Percentiles rank a stretch among this genome's conserved stretches.
Evolutionary conservation across 2,797 vertebrate species (phyloP).

Genomic region (Falco columbarius): DNA sequence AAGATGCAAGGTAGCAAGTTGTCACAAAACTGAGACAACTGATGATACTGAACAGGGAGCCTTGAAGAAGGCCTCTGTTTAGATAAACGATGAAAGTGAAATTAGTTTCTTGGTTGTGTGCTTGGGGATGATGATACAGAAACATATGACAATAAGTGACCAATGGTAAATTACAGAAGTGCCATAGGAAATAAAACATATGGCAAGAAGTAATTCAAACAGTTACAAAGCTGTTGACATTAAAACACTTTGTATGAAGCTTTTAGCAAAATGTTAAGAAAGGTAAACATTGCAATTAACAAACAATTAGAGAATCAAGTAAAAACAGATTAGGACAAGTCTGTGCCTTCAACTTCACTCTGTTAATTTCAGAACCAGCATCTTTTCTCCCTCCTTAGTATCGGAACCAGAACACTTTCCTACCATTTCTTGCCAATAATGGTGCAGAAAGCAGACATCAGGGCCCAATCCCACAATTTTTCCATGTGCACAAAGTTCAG

Average conservation of each 20-base stretch:
- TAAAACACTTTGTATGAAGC: neutral
- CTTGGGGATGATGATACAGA: neutral
- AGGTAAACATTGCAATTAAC: neutral
- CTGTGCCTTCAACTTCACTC: neutral
- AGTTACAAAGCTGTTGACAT: neutral
- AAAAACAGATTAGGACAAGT: neutral
- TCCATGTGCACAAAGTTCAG: neutral
- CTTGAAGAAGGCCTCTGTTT: neutral
- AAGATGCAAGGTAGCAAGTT: neutral
- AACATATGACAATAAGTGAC: neutral
- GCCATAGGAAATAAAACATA: neutral
- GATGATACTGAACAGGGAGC: neutral
- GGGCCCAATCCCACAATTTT: constrained; percentile 40
- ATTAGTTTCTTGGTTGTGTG: neutral
- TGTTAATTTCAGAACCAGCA: neutral
- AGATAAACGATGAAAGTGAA: neutral
- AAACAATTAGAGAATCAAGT: neutral
- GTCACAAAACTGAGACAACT: neutral
- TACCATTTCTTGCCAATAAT: neutral
- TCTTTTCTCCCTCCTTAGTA: neutral
- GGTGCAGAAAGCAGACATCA: constrained; percentile 3
- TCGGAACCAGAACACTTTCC: constrained; percentile 18
- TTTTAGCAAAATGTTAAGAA: neutral
- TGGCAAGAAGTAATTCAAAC: neutral
- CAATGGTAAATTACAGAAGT: neutral